Conservation (phyloP, 2,113 vertebrate genomes). For the Anoplopoma fimbria region DNA sequence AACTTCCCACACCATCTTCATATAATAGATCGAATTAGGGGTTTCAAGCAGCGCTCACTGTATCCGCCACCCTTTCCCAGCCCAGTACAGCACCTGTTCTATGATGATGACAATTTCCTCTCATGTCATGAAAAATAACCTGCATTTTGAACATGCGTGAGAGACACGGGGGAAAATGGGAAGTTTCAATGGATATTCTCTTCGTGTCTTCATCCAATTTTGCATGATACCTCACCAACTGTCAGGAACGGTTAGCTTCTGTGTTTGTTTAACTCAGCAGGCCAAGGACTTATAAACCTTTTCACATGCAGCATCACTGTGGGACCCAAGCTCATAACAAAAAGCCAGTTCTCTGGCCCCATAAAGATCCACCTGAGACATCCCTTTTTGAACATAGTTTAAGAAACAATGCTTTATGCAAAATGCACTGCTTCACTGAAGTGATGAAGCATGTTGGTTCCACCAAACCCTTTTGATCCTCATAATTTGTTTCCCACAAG, state of each 20-base stretch:
- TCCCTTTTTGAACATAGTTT: slow-evolving; percentile 2
- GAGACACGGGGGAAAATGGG: slow-evolving; percentile 29
- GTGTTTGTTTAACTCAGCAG: slow-evolving; percentile 55
- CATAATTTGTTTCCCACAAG: not conserved
- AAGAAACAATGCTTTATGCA: not conserved
- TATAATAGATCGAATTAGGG: slow-evolving; percentile 56
- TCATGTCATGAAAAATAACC: slow-evolving; percentile 51
- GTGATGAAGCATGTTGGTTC: slow-evolving; percentile 18
- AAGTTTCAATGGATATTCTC: slow-evolving; percentile 53
- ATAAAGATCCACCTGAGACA: slow-evolving; percentile 21
- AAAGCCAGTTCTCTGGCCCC: not conserved
- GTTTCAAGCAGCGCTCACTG: slow-evolving; percentile 47
- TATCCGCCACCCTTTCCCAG: slow-evolving; percentile 53
- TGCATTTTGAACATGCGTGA: slow-evolving; percentile 26
- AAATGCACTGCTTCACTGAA: slow-evolving; percentile 26
- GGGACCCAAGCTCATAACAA: slow-evolving; percentile 13
- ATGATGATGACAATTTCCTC: slow-evolving; percentile 55
- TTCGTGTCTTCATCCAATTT: slow-evolving; percentile 50
- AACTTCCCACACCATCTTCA: slow-evolving; percentile 67
- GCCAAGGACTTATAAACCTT: slow-evolving; percentile 50
- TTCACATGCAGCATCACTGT: slow-evolving; percentile 54
- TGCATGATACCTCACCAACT: slow-evolving; percentile 45
- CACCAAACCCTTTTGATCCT: slow-evolving; percentile 21
- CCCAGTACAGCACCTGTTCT: slow-evolving; percentile 60
- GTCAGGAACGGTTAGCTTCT: slow-evolving; percentile 66